Evolutionary conservation across 2,113 vertebrate species (phyloP), one percentile per base, ranked within the genome.

Genomic region (Dasyprocta punctata): DNA sequence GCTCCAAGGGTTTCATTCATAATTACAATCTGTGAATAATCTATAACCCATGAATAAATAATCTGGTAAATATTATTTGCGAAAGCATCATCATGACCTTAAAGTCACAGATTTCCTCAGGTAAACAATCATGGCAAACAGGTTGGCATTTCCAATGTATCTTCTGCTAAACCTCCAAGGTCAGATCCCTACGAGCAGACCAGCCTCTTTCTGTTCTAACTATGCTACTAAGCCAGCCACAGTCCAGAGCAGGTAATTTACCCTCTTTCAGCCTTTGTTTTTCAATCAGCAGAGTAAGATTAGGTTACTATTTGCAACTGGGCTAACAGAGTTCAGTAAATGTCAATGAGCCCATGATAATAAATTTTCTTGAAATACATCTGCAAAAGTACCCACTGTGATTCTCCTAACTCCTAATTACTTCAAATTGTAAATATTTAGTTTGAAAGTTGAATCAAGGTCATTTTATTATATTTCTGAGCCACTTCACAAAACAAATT

Each of bases 381-480:
- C 91, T 86, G 58, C n/a, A 90, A 92, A 91, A 84, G n/a, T 63
- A 78, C 77, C 92, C 96, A 82, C 75, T 97, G 92, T 61, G 83
- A 84, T 63, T 95, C 73, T 89, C 60, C 67, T 93, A 83, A 63
- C 28, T 47, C 38, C 49, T 88, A 92, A 96, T 97, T 90, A 97
- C 54, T 96, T 98, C 56, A 78, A 81, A 94, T 49, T 16, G 28
- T 67, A 97, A 97, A 98, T 97, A 94, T 95, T 97, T 98, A 93
- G 56, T 84, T 96, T 89, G 73, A 94, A 92, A 95, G 86, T 96
- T 96, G 89, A 96, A 93, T 86, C 36, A 0, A 96, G 83, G 44
- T 56, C 89, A 96, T 96, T 95, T 95, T 80, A 73, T 94, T 92
- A 90, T 73, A 83, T 92, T 92, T 86, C 56, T 97, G 65, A 49